Evolutionary conservation across 2,888 invertebrate genomes (phyloP), one percentile per base, ranked within the genome.

Genomic region (Clusia tigrina): DNA sequence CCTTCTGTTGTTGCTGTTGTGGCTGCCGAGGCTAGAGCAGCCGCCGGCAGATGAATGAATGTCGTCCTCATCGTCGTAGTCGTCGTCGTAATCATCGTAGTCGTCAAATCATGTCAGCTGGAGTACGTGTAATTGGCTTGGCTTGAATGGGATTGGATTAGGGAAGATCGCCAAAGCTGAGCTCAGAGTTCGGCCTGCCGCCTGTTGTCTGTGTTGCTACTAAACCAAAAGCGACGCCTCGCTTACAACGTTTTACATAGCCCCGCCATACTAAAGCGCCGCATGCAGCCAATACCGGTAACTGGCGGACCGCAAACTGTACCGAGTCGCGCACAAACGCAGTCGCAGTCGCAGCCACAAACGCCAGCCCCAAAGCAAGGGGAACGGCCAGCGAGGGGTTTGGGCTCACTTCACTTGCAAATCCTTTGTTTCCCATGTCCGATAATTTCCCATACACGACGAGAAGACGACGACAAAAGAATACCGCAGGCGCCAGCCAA

Each of bases 401-500:
- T 42, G 12, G 9, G 42, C 3, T 12, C 32, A 32, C 6, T 12
- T 32, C 77, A 77, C 77, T 77, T 75, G 75, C 75, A 75, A 75
- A 75, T 78, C 78, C 77, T 79, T 79, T 79, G 78, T 79, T 79
- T 78, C 75, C 73, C 77, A 74, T 77, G 75, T 77, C 76, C 74
- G 79, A 79, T 78, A 78, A 78, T 80, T 79, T 79, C 80, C 79
- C 80, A 79, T 76, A 75, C 74, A 71, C 69, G 71, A 71, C 68
- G 73, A n/a, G 66, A 58, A 74, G 68, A 66, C 38, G 64, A 75
- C 74, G 74, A 80, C 79, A 80, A 80, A 80, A 77, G 80, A 77
- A 78, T 76, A 80, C 80, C 80, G 81, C 80, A 79, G 80, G 80
- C 80, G 80, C 80, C 80, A 78, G 76, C 78, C 74, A 68, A 69